Evolutionary conservation across 2,113 vertebrate genomes (phyloP), one percentile per base, ranked within the genome.

Genomic region (Gymnobelideus leadbeateri): DNA sequence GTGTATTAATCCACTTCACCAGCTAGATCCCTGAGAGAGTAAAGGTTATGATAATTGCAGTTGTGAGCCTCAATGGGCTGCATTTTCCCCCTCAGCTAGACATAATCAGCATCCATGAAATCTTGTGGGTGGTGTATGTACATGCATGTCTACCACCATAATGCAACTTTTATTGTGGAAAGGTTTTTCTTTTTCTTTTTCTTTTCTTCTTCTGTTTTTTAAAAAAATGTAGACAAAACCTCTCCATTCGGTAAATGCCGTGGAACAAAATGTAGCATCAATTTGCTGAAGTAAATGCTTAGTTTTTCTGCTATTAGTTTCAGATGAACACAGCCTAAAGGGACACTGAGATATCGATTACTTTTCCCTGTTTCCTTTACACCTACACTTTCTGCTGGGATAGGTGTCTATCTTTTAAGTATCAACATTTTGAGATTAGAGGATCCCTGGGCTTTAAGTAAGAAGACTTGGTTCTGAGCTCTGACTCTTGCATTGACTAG

Each of bases 11-110:
- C 94, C 94, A 95, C 93, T 94, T 94, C 61, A 24, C 52, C 61
- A 91, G 95, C 25, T 7, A 0, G 0, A 26, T 6, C 55, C 94
- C 90, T 92, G 1, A 19, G 90, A 94, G 92, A 92, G 68, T 90
- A 46, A 51, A 92, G 94, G 95, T 95, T 93, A 96, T 95, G 96
- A 47, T 92, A 96, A 97, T 52, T 91, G 57, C 51, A 55, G 92
- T 95, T 89, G 46, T 21, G 47, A 77, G 61, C 51, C 91, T 91
- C 91, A 54, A 0, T 49, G 89, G 91, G 55, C 90, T 93, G 89
- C 92, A 94, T 92, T 93, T 94, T 92, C 55, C 61, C 61, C 89
- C 92, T 95, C 89, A 28, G 24, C 43, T 47, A 95, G 91, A 95
- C 47, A 6, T 21, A 92, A 28, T 89, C 89, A 23, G 91, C 46